phyloP scores from a whole-genome alignment of 2,888 invertebrate genomes.

The Ectemnius lituratus region DNA sequence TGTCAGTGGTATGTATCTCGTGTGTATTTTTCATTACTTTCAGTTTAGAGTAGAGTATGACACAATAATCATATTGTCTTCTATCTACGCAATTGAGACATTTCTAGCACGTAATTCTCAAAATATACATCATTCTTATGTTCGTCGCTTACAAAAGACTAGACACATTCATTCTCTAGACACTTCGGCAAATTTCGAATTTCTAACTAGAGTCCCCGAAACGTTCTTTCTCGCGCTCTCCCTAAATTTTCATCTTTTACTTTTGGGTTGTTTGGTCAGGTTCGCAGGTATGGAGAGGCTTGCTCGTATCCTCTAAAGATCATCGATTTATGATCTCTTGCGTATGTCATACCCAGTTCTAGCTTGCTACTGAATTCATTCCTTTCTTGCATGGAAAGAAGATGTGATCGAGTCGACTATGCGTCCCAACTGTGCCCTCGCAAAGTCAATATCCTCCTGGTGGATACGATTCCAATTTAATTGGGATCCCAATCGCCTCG shows the following conservation, averaged over 20 bases:
- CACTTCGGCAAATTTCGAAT: slow-evolving; percentile 64
- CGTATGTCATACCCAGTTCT: slow-evolving; percentile 17
- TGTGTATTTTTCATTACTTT: slow-evolving; percentile 69
- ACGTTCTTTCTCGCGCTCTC: not conserved
- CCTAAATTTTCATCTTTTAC: not conserved
- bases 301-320: slow-evolving; percentile 22
- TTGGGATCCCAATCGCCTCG: no score
- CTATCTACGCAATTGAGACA: slow-evolving; percentile 71
- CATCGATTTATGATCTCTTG: slow-evolving; percentile 6
- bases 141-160: slow-evolving; percentile 71
- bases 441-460: no score
- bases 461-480: no score
- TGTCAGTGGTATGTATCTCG: no score
- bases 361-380: not conserved
- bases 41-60: slow-evolving; percentile 70
- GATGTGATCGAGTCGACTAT: not conserved
- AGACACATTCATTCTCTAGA: slow-evolving; percentile 58
- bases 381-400: not conserved
- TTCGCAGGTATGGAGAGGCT: slow-evolving; percentile 29
- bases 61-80: slow-evolving; percentile 69
- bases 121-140: slow-evolving; percentile 71
- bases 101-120: slow-evolving; percentile 69
- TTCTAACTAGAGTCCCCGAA: slow-evolving; percentile 59
- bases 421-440: no score
- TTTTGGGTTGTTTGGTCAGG: slow-evolving; percentile 48